Evolutionary conservation across 1,140 invertebrate genomes (phyloP), one percentile per base, ranked within the genome.

Genomic region (Anoplolepis gracilipes): DNA sequence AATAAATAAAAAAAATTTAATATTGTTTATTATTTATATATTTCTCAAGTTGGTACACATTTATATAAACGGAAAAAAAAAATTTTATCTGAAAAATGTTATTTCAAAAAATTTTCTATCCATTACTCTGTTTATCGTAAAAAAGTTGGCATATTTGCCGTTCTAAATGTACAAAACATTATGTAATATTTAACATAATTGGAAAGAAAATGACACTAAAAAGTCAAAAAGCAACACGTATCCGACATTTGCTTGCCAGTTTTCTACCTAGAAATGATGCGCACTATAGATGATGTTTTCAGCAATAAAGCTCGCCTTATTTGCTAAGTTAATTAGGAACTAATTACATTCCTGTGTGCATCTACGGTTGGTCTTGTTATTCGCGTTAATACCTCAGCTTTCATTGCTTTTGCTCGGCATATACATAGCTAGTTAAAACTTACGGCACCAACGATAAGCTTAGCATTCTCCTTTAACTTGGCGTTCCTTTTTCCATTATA

Each of bases 391-490:
- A 67, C 75, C 49, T 42, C 64, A 39, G 76, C 62, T 78, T 84
- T 84, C 82, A 84, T 84, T 64, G 76, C 73, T 77, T 79, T 85
- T 69, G 84, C 75, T 28, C 59, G 72, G 81, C 72, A 30, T 64
- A 73, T n/a, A n/a, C n/a, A n/a, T 53, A 84, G 57, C 81, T 84
- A 84, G 81, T 84, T 84, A 84, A 77, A 84, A 84, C 70, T 77
- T 84, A 84, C 72, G 72, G 64, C 61, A 53, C 81, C 70, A 28
- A 64, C 81, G 81, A 33, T 77, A 77, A 84, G 73, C 72, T 84
- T 84, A 77, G 39, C 33, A 42, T 64, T 64, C 25, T 16, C 39
- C 79, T 55, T 62, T 76, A 36, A 49, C 64, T 61, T 49, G 19
- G 46, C 46, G 4, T 49, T 64, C 81, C 30, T 49, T 30, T 64